Evolutionary conservation across 2,113 vertebrate species (phyloP).

Genomic region (Chlamydotis undulata): DNA sequence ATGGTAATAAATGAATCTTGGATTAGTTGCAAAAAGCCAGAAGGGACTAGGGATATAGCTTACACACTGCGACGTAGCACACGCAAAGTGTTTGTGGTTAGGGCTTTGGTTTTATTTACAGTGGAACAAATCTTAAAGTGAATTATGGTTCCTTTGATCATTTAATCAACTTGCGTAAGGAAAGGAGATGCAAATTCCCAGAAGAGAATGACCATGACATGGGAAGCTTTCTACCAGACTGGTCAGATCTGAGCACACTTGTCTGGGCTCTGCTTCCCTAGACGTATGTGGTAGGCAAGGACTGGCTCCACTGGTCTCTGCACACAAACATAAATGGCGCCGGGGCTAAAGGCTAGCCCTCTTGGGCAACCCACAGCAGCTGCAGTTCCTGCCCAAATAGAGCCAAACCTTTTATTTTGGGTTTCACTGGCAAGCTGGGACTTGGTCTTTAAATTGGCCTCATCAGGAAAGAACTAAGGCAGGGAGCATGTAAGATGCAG

Average conservation of each 20-base stretch:
- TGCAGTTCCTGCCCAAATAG: background rate
- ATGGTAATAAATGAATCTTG: constrained; percentile 28
- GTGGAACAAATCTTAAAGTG: background rate
- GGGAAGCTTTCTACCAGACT: background rate
- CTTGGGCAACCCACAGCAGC: background rate
- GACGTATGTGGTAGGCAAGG: background rate
- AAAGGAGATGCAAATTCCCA: background rate
- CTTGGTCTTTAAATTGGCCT: background rate
- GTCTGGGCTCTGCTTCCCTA: background rate
- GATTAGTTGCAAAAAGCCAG: background rate
- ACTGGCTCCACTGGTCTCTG: background rate
- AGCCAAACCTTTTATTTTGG: background rate
- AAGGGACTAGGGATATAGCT: background rate
- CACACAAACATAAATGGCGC: background rate
- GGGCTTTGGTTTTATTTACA: background rate
- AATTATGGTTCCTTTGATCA: background rate
- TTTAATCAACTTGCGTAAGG: background rate
- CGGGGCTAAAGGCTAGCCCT: background rate
- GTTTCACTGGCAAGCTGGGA: background rate
- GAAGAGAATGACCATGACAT: background rate
- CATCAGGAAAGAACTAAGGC: background rate
- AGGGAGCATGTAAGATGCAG: background rate
- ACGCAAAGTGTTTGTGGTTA: background rate
- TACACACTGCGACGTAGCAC: background rate
- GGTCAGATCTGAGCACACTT: background rate